Evolutionary conservation across 2,888 invertebrate species (phyloP).

Genomic region (Phymatocera aterrima): DNA sequence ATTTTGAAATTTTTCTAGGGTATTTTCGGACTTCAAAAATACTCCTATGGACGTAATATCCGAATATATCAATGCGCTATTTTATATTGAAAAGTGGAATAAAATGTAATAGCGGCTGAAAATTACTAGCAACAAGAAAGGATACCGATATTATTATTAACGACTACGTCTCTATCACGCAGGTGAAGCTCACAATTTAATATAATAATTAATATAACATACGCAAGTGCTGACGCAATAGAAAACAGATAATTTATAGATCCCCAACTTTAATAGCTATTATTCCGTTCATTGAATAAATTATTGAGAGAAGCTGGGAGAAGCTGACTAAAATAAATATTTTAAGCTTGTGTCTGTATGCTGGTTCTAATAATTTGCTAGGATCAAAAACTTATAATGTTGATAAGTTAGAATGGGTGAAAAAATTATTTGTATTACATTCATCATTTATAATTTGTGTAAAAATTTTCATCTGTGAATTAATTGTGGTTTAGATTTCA

Average conservation of each 20-base stretch:
- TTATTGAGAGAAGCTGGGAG: background rate
- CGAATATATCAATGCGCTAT: background rate
- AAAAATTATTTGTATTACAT: background rate
- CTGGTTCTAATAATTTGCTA: background rate
- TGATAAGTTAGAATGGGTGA: background rate
- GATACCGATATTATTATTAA: conserved; percentile 6
- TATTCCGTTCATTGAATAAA: conserved; percentile 4
- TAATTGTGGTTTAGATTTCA: background rate
- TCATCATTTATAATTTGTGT: background rate
- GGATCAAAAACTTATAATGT: background rate
- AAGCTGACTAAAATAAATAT: background rate
- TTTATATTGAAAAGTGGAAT: background rate
- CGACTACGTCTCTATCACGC: background rate
- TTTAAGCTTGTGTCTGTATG: background rate
- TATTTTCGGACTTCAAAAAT: too few relatives aligned
- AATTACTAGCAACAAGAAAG: background rate
- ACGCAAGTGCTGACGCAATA: background rate
- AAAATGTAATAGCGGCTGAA: background rate
- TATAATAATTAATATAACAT: too few relatives aligned
- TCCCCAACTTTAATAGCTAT: background rate
- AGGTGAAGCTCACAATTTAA: background rate
- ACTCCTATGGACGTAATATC: background rate
- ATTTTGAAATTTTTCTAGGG: too few relatives aligned
- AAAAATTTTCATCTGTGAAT: background rate
- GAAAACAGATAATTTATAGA: background rate